These are phyloP conservation scores for Plectus sambesii DNA, from an alignment of 1,140 invertebrate species.

Conservation along the genomic window DNA sequence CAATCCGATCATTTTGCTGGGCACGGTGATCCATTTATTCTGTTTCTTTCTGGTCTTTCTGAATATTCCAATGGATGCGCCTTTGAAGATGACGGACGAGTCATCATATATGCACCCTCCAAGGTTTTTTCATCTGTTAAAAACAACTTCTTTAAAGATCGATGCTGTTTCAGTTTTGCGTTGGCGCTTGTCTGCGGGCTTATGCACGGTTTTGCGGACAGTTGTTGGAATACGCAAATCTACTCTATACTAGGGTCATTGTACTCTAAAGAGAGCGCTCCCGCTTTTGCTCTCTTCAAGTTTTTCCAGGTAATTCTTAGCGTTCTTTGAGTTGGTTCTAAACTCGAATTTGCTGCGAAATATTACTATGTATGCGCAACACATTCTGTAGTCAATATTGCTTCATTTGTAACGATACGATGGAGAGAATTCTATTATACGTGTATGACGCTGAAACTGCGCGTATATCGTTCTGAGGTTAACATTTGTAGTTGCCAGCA, in stretches of 20 bases:
- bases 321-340: slow-evolving; percentile 14
- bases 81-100: slow-evolving; percentile 56
- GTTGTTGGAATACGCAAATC: slow-evolving; percentile 53
- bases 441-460: too few species aligned
- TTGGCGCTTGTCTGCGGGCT: slow-evolving; percentile 79
- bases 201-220: slow-evolving; percentile 66
- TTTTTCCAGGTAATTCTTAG: slow-evolving; percentile 65
- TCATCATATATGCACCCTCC: slow-evolving; percentile 54
- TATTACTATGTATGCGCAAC: too few species aligned
- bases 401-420: too few species aligned
- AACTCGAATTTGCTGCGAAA: too few species aligned
- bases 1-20: slow-evolving; percentile 72
- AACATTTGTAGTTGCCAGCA: too few species aligned
- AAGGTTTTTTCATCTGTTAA: slow-evolving; percentile 39
- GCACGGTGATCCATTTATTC: slow-evolving; percentile 65
- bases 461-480: too few species aligned
- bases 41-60: slow-evolving; percentile 71
- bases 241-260: slow-evolving; percentile 77
- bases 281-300: slow-evolving; percentile 88
- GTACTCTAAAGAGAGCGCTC: slow-evolving; percentile 70
- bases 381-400: slow-evolving; percentile 15
- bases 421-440: too few species aligned
- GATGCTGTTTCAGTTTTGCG: slow-evolving; percentile 49
- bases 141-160: not conserved
- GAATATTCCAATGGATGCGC: slow-evolving; percentile 68